These are phyloP conservation scores for Peromyscus melanophrys DNA, from an alignment of 2,797 vertebrate genomes.

Conservation along the genomic window DNA sequence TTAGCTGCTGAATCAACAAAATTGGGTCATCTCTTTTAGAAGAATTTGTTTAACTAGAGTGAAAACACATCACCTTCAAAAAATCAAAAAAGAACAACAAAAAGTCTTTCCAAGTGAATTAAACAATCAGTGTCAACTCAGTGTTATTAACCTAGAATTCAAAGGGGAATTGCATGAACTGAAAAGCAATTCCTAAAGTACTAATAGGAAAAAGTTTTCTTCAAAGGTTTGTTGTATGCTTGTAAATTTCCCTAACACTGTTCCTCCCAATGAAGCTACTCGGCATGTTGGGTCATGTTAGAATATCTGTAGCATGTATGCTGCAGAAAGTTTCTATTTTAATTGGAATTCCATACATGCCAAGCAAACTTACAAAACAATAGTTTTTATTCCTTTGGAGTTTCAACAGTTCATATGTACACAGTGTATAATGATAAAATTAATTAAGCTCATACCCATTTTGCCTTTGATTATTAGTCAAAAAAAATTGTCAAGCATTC, in stretches of 20 bases:
- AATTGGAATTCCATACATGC: background rate
- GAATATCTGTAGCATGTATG: background rate
- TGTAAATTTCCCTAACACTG: background rate
- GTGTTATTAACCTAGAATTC: constrained; percentile 22
- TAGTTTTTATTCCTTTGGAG: background rate
- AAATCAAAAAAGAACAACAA: background rate
- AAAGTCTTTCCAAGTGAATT: background rate
- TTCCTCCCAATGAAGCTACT: background rate
- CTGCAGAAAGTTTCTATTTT: background rate
- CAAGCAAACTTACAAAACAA: background rate
- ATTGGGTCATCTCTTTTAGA: background rate
- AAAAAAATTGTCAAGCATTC: background rate
- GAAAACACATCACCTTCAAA: constrained; percentile 4
- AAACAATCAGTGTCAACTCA: background rate
- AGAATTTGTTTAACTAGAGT: background rate
- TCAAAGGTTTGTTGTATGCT: background rate
- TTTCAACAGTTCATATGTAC: constrained; percentile 9
- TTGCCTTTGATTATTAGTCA: constrained; percentile 40
- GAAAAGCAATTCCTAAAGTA: constrained; percentile 14
- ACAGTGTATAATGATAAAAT: background rate
- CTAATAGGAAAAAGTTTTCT: background rate
- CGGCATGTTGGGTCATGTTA: background rate
- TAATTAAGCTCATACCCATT: background rate
- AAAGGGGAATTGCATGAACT: background rate
- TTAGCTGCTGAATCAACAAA: background rate